Percentiles rank a stretch among this genome's conserved stretches.
These are phyloP conservation scores for Leptestheria dahalacensis DNA, from an alignment of 1,140 invertebrate genomes.

Conservation along the genomic window DNA sequence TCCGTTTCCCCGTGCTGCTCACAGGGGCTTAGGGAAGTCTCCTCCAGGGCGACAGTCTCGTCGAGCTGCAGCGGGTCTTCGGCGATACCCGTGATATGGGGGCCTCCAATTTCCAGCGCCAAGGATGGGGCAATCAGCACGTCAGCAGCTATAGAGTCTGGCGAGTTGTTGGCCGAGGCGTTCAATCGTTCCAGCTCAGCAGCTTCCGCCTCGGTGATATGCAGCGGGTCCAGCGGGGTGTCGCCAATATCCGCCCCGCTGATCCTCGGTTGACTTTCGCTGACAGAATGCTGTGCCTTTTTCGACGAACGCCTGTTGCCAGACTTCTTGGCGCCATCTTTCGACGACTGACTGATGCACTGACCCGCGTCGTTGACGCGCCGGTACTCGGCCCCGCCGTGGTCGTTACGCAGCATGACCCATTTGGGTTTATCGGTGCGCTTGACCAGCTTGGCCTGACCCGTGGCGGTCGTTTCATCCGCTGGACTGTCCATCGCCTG, in stretches of 20 bases:
- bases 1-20: not conserved
- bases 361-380: not conserved
- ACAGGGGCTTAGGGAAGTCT: not conserved
- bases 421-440: not conserved
- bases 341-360: not conserved
- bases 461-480: not conserved
- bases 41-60: too few relatives aligned
- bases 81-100: too few relatives aligned
- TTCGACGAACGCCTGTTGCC: not conserved
- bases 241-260: not conserved
- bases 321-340: not conserved
- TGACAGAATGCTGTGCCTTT: not conserved
- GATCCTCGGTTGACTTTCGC: not conserved
- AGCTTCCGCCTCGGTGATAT: not conserved
- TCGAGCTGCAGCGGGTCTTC: too few relatives aligned
- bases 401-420: conserved; percentile 15
- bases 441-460: not conserved
- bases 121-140: too few relatives aligned
- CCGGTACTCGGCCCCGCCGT: conserved; percentile 13
- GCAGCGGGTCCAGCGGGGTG: not conserved
- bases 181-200: not conserved
- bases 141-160: too few relatives aligned
- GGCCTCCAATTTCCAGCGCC: too few relatives aligned
- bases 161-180: too few relatives aligned
- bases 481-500: too few relatives aligned